Evolutionary conservation across 2,888 invertebrate species (phyloP), one percentile per base, ranked within the genome.

Genomic region (Morpho deidamia): DNA sequence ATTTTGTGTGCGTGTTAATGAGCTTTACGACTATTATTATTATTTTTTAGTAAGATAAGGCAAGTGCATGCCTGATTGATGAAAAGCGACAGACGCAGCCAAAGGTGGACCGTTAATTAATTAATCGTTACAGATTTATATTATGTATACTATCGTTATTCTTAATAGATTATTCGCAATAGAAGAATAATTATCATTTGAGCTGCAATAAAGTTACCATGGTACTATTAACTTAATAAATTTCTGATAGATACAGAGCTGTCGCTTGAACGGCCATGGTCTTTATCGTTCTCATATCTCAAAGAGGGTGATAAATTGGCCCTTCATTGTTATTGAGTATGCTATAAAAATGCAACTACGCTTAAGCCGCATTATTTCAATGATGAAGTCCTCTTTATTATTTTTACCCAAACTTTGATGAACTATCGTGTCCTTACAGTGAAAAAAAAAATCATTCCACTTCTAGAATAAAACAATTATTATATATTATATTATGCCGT

Each of bases 171-270:
- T 23, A 23, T 23, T 23, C 23, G 23, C 2, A 23, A 23, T 5
- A 23, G 0, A 23, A 23, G 2, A 23, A 23, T 23, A 5, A 23
- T 23, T 5, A 23, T 23, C 10, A n/a, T 34, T 34, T 34, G 40
- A 41, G 48, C 40, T 41, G 40, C 41, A 48, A 42, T 49, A 49
- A 42, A 42, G 42, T 42, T 35, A 49, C 35, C 42, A 42, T 42
- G 47, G 38, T 46, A 47, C 47, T 55, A 23, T 23, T 23, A 23
- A 23, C 23, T 23, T 23, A 23, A 23, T 23, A 23, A 55, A 55
- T 51, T 47, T 47, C 51, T 47, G 55, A n/a, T 55, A 51, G 55
- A 55, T 38, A 55, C 51, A 55, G 45, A 55, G 43, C 55, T 44
- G 55, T 50, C 51, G 55, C 44, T 51, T 47, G 23, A 51, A 51